Evolutionary conservation across 2,797 vertebrate genomes (phyloP), one percentile per base, ranked within the genome.

Genomic region (Serranus cabrilla): DNA sequence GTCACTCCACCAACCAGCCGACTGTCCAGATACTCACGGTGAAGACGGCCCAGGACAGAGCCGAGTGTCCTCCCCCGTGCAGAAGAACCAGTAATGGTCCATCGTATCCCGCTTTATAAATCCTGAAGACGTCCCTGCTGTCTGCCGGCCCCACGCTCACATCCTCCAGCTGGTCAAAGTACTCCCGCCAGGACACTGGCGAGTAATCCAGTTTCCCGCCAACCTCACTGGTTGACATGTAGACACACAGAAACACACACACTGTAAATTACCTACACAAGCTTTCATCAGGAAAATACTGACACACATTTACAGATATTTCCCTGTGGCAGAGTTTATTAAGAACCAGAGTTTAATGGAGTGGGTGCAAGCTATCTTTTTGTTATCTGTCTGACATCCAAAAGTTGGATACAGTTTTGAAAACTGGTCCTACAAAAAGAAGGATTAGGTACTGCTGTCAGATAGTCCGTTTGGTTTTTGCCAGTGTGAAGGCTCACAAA

Each of bases 21-120:
- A 34, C 31, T 2, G 11, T 0, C 1, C 37, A 51, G 60, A 11
- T 17, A 67, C 89, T 83, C 47, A 93, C 93, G 0, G 91, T 92
- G 58, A 93, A 94, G 34, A 94, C 89, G 6, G 93, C 93, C 92
- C 92, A 94, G 77, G 92, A 93, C 56, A 93, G 76, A 0, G 91
- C 91, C 0, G 93, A 94, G 78, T 93, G 93, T 57, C 92, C 92
- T 25, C 92, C 92, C 21, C 93, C 92, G 0, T 93, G 93, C 52
- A 94, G 86, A 71, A 94, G 90, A 5, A 93, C 89, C 87, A 94
- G 84, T 45, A 94, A 66, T 0, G 93, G 93, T 5, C 92, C 93
- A 0, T 90, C 88, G 5, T 47, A 59, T 11, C 92, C 92, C 0
- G 88, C 81, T 42, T 78, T 87, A 37, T 92, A 94, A n/a, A 93